Evolutionary conservation across 2,797 vertebrate genomes (phyloP).

Genomic region (Enoplosus armatus): DNA sequence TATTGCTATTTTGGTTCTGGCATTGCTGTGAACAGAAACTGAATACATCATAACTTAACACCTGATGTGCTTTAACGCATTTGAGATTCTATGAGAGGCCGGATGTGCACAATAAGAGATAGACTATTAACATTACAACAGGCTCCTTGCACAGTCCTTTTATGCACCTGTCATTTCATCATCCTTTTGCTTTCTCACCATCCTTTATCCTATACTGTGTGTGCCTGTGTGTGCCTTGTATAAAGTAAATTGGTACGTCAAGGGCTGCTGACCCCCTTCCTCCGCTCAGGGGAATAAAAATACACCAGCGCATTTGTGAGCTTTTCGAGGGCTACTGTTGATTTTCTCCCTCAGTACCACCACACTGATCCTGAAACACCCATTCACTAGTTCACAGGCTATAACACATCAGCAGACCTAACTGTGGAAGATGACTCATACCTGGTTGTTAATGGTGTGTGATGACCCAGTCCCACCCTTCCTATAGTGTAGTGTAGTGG

Average conservation of each 20-base stretch:
- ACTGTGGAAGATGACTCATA: slow-evolving; percentile 19
- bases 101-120: slow-evolving; percentile 17
- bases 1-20: slow-evolving; percentile 39
- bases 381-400: slow-evolving; percentile 25
- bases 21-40: slow-evolving; percentile 24
- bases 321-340: slow-evolving; percentile 10
- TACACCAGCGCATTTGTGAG: slow-evolving; percentile 22
- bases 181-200: slow-evolving; percentile 31
- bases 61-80: slow-evolving; percentile 24
- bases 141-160: slow-evolving; percentile 35
- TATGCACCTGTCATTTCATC: slow-evolving; percentile 63
- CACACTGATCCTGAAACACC: slow-evolving; percentile 35
- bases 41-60: slow-evolving; percentile 31
- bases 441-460: slow-evolving; percentile 22
- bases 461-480: slow-evolving; percentile 17
- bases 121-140: slow-evolving; percentile 65
- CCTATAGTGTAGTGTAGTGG: background rate
- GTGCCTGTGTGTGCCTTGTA: slow-evolving; percentile 9
- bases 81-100: slow-evolving; percentile 39
- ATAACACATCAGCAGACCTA: background rate
- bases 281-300: slow-evolving; percentile 47
- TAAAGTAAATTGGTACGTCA: background rate
- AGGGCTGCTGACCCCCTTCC: slow-evolving; percentile 1
- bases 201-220: slow-evolving; percentile 30
- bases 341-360: slow-evolving; percentile 4